Base-by-base conservation (phyloP, 2,113 vertebrate genomes). In the Verasper variegatus region DNA sequence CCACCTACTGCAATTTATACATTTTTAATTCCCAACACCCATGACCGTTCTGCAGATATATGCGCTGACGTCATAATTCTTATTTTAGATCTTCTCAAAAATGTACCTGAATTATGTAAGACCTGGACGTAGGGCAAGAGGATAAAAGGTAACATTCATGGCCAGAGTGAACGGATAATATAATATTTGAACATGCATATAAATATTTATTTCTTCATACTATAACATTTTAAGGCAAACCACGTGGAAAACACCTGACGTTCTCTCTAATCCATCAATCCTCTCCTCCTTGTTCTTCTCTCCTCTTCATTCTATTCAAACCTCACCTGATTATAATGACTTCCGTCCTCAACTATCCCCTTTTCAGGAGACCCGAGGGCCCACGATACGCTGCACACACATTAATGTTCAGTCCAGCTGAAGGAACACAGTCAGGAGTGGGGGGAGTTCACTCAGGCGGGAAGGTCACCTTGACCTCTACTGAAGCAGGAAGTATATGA, bases 381-480 rank as follows among this genome's bases (percentile, higher is more conserved):
- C 52, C 35, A 21, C 8, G 18, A 35, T 40, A 64, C 20, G 23
- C 62, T 54, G 76, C 65, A 68, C 51, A 60, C 65, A 73, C 37
- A 59, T 56, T 57, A 71, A 83, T 79, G 78, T 59, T 88, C 47
- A 31, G 57, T 37, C 18, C 45, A 66, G 27, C 47, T 57, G 18
- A 72, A 73, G 26, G 56, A 84, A 51, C 55, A 45, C 74, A 75
- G 35, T 68, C 58, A 9, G 54, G 23, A 14, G 15, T 18, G 57
- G 54, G 64, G 68, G 71, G 51, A 71, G 70, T 87, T 85, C 76
- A 86, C 74, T 80, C 83, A 80, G 49, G 74, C 68, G 12, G 70
- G 73, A 89, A 91, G 91, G 91, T 88, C 88, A 79, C 64, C 45
- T 21, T 85, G 86, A 91, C 88, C 86, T 85, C 74, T 60, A 62